Evolutionary conservation across 1,140 invertebrate genomes (phyloP), one percentile per base, ranked within the genome.

Genomic region (Ridgeia piscesae): DNA sequence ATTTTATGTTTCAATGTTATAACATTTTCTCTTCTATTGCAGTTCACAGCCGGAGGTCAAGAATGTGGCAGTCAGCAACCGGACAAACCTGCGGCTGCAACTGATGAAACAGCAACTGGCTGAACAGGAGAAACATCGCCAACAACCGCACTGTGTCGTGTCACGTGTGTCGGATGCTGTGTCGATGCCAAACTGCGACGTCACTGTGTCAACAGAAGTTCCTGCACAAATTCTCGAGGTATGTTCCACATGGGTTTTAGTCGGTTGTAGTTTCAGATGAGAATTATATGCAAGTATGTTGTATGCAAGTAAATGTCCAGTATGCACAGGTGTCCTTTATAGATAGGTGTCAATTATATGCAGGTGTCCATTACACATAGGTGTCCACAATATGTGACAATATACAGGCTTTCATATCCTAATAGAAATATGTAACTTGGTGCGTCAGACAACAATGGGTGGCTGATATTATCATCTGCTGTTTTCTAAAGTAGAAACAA

Each of bases 81-180:
- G 98, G 33, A 98, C 98, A 0, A 98, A 98, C 94, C 96, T 98
- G 91, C 98, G 98, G 95, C 97, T 98, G 93, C 98, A 98, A 96
- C 96, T 98, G 95, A 98, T 98, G 97, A 96, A 98, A 93, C 97
- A 98, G 94, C 97, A 98, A 96, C 96, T 97, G 2, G 95, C 97
- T 89, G 97, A 98, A 94, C 97, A 98, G 95, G 97, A 97, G 94
- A 96, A 97, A 93, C 90, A 94, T 95, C 96, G 93, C 96, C 97
- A 94, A 94, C 96, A 33, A 96, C n/a, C n/a, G n/a, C 97, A 94
- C 95, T 93, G 91, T 33, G 94, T 95, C 50, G 94, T 94, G n/a
- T 94, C 94, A 89, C 96, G 92, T 27, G 89, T 58, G n/a, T n/a
- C 33, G 88, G 50, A 34, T 42, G 27, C 91, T 92, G 31, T 93